phyloP scores from a whole-genome alignment of 2,797 vertebrate species.

The Syncerus caffer region DNA sequence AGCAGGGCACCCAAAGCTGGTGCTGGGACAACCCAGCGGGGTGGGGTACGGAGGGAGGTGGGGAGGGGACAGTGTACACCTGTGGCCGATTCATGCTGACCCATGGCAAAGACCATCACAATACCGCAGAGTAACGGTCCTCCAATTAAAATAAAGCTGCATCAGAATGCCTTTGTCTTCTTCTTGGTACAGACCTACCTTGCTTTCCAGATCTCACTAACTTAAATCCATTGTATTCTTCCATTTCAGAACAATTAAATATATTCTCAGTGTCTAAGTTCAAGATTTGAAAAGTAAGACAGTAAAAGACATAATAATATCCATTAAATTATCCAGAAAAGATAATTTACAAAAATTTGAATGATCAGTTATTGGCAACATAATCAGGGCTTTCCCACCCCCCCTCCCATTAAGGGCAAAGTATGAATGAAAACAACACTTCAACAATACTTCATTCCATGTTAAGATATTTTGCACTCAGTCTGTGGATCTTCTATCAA shows the following conservation, averaged over 20 bases:
- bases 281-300: not conserved
- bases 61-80: not conserved
- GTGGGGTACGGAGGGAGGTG: not conserved
- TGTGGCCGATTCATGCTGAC: not conserved
- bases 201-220: not conserved
- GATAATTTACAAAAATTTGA: not conserved
- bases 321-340: not conserved
- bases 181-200: not conserved
- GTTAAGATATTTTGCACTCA: not conserved
- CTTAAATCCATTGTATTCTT: not conserved
- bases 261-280: not conserved
- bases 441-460: not conserved
- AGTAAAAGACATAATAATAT: not conserved
- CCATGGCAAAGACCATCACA: not conserved
- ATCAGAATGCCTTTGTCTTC: not conserved
- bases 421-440: not conserved
- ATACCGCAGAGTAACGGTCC: not conserved
- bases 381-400: too few species aligned
- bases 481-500: not conserved
- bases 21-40: not conserved
- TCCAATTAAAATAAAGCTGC: not conserved
- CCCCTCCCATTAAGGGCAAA: not conserved
- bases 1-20: not conserved
- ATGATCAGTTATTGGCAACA: not conserved
- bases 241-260: not conserved